These are phyloP conservation scores for Acanthis flammea DNA, from an alignment of 2,797 vertebrate genomes.

Conservation along the genomic window DNA sequence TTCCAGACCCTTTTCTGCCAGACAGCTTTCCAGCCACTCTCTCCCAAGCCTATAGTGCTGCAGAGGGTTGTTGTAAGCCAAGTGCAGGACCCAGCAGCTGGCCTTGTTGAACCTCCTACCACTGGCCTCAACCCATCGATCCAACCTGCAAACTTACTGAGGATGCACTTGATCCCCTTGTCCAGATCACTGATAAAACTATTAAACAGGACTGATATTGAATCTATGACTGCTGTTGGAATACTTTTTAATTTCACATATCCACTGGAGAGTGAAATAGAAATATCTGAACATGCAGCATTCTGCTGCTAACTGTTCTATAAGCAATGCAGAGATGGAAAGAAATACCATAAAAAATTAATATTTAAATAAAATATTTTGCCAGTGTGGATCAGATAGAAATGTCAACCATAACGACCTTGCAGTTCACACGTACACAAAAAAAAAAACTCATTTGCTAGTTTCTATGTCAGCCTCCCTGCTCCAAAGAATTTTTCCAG, in stretches of 20 bases:
- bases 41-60: neutral
- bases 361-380: neutral
- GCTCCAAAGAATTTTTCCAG: neutral
- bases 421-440: neutral
- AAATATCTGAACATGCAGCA: neutral
- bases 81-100: neutral
- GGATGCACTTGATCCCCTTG: neutral
- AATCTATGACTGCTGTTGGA: neutral
- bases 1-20: neutral
- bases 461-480: neutral
- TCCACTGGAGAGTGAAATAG: neutral
- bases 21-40: neutral
- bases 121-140: rapidly evolving
- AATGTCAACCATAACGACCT: neutral
- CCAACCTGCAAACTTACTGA: neutral
- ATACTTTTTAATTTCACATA: neutral
- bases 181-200: neutral
- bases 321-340: neutral
- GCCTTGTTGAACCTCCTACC: neutral
- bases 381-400: neutral
- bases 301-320: neutral
- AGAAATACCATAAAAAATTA: neutral
- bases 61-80: neutral
- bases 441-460: neutral
- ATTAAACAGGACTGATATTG: neutral